Evolutionary conservation across 2,888 invertebrate genomes (phyloP).

Genomic region (Glomeris marginata): DNA sequence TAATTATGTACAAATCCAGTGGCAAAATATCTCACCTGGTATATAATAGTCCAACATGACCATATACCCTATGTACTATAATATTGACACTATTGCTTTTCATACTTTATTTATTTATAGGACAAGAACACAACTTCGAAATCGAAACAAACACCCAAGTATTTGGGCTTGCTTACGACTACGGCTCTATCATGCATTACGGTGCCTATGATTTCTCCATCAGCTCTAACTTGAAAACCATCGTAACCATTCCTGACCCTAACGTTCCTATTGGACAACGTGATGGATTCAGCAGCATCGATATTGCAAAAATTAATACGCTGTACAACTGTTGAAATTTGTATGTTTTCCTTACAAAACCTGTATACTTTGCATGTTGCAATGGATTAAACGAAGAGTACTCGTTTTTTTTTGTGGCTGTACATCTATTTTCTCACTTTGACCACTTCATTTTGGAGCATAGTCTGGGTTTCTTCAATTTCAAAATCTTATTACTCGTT

Average conservation of each 20-base stretch:
- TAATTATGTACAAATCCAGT: constrained; percentile 29
- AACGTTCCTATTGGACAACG: constrained; percentile 25
- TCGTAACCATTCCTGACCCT: constrained; percentile 21
- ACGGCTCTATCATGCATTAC: constrained; percentile 31
- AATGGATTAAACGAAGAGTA: no score
- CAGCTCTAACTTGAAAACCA: constrained; percentile 25
- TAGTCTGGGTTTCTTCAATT: no score
- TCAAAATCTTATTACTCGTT: no score
- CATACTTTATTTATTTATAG: no score
- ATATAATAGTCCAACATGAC: no score
- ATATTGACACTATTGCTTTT: no score
- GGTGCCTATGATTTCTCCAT: constrained; percentile 28
- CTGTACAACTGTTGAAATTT: constrained; percentile 23
- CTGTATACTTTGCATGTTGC: no score
- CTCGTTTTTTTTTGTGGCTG: no score
- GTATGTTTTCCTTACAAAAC: no score
- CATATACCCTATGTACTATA: no score
- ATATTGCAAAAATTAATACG: constrained; percentile 24
- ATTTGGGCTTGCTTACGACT: constrained; percentile 26
- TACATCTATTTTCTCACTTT: no score
- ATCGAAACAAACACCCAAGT: constrained; percentile 25
- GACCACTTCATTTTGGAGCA: no score
- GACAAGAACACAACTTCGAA: constrained; percentile 27
- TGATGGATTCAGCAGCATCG: constrained; percentile 24
- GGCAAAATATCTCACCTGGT: constrained; percentile 30